Evolutionary conservation across 2,797 vertebrate species (phyloP).

Genomic region (Myotis vivesi): DNA sequence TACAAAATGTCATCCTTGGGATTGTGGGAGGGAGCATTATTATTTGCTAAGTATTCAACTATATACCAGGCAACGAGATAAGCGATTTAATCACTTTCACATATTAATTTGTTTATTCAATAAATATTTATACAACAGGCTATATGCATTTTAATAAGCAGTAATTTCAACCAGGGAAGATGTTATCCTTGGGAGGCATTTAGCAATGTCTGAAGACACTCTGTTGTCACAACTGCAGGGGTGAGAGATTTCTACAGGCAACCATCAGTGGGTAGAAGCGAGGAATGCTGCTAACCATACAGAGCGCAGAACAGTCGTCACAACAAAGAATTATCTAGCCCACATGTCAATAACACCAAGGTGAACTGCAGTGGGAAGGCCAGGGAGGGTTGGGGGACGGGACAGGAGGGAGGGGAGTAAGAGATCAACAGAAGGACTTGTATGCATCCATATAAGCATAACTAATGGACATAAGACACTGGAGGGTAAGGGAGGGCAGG

Average conservation of each 20-base stretch:
- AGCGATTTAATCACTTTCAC: neutral
- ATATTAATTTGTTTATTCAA: neutral
- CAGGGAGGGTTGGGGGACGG: no score
- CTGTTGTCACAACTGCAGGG: neutral
- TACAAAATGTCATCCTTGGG: neutral
- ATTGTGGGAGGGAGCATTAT: neutral
- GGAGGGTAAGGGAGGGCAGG: no score
- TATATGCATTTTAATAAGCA: neutral
- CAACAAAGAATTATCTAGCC: neutral
- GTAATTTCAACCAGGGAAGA: neutral
- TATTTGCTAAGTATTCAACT: neutral
- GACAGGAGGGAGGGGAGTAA: no score
- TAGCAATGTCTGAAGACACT: neutral
- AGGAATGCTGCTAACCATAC: neutral
- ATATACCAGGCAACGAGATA: neutral
- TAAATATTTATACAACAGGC: neutral
- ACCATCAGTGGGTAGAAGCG: neutral
- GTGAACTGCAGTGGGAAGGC: no score
- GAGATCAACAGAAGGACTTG: no score
- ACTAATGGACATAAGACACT: no score
- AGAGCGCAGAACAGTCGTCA: neutral
- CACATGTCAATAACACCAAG: neutral
- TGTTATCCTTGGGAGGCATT: neutral
- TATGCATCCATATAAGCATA: no score
- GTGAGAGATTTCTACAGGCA: rapidly evolving